phyloP scores from a whole-genome alignment of 2,888 invertebrate genomes.

The Ecliptopera silaceata region DNA sequence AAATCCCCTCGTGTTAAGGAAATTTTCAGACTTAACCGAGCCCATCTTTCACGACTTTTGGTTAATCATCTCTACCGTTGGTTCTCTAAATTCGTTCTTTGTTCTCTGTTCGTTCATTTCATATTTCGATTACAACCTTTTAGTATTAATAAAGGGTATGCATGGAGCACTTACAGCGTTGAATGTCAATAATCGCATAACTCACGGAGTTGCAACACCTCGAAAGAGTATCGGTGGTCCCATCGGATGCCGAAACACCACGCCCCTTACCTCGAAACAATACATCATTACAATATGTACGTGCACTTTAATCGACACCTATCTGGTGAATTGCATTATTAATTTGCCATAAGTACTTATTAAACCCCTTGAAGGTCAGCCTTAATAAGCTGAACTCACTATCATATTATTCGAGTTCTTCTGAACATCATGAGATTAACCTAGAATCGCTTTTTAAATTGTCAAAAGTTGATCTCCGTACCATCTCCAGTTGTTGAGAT shows the following conservation, averaged over 20 bases:
- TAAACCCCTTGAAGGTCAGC: too few species aligned
- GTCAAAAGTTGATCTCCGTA: too few species aligned
- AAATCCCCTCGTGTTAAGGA: too few species aligned
- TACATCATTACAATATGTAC: conserved; percentile 76
- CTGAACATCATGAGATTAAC: too few species aligned
- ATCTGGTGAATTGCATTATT: conserved; percentile 30
- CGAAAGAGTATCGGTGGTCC: conserved; percentile 63
- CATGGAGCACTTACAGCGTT: conserved; percentile 24
- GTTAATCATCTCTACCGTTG: not conserved
- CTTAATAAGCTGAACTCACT: too few species aligned
- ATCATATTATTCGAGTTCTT: too few species aligned
- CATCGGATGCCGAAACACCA: conserved; percentile 54
- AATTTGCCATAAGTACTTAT: conserved; percentile 1
- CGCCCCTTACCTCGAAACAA: conserved; percentile 82
- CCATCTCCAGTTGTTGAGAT: too few species aligned
- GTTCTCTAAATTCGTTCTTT: not conserved
- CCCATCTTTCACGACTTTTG: not conserved
- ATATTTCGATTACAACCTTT: conserved; percentile 35
- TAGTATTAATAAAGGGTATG: conserved; percentile 36
- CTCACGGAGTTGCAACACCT: conserved; percentile 65
- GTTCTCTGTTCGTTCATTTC: conserved; percentile 19
- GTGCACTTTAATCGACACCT: conserved; percentile 60
- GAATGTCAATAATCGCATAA: conserved; percentile 64
- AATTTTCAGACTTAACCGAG: too few species aligned
- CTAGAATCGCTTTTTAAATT: too few species aligned